phyloP scores from a whole-genome alignment of 2,888 invertebrate species.

The Leptinotarsa haldemani region DNA sequence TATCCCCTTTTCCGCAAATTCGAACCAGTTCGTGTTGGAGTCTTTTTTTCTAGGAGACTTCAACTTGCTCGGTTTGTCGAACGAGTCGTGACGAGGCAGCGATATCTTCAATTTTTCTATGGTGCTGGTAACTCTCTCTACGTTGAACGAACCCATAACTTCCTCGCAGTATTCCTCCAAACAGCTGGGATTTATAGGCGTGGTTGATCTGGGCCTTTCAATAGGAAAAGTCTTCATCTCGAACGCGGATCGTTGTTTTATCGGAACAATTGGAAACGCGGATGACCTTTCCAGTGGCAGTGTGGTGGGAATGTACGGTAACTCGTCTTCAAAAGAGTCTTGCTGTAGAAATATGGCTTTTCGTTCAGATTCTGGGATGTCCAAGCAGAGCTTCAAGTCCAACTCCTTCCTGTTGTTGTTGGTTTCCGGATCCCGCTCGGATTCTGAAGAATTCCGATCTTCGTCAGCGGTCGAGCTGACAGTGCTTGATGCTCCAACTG shows the following conservation, averaged over 20 bases:
- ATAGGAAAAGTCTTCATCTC: conserved; percentile 77
- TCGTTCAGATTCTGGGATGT: conserved; percentile 76
- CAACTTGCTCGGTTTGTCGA: conserved; percentile 58
- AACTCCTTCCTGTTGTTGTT: conserved; percentile 61
- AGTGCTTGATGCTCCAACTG: conserved; percentile 39
- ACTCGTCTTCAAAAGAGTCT: conserved; percentile 85
- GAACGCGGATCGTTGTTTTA: conserved; percentile 75
- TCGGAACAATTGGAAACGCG: conserved; percentile 83
- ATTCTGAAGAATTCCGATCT: conserved; percentile 73
- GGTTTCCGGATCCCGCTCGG: conserved; percentile 74
- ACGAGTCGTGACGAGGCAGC: conserved; percentile 67
- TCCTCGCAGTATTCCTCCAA: conserved; percentile 77
- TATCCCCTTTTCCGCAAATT: conserved; percentile 74
- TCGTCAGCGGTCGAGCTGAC: conserved; percentile 61
- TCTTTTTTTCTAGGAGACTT: conserved; percentile 69
- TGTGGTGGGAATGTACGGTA: conserved; percentile 92
- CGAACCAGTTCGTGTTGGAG: conserved; percentile 67
- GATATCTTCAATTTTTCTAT: conserved; percentile 78
- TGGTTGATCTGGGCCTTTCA: conserved; percentile 79
- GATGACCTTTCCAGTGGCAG: conserved; percentile 86
- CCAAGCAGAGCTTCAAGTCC: conserved; percentile 65
- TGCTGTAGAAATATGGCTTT: conserved; percentile 81
- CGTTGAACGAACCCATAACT: conserved; percentile 56
- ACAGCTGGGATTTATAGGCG: conserved; percentile 78
- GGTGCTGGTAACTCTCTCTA: conserved; percentile 58